A percentile compares a stretch with the other conserved stretches of the same genome.
Conservation (phyloP, 2,888 invertebrate genomes). For the Caenorhabditis angaria region DNA sequence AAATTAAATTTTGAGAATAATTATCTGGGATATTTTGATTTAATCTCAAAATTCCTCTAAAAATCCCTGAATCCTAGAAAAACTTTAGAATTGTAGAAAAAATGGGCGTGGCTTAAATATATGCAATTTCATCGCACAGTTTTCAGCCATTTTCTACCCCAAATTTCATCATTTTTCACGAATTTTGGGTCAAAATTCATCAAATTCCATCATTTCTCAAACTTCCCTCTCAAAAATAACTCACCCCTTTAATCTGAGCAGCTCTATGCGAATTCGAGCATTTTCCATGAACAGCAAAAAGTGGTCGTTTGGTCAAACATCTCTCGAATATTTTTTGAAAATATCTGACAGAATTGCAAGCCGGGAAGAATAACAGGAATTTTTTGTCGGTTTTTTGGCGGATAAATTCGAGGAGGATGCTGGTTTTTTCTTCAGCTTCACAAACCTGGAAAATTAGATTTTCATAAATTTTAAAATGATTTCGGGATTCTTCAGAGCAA, state of each 20-base stretch:
- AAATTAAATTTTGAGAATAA: too few relatives aligned
- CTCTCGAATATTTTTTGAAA: slow-evolving; percentile 76
- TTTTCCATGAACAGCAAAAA: slow-evolving; percentile 90
- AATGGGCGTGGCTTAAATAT: too few relatives aligned
- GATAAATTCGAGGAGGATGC: slow-evolving; percentile 83
- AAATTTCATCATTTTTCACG: too few relatives aligned
- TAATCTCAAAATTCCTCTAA: too few relatives aligned
- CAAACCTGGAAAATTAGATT: slow-evolving; percentile 75
- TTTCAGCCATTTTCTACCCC: too few relatives aligned
- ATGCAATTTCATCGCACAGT: too few relatives aligned
- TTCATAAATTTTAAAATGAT: neutral
- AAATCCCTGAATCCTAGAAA: too few relatives aligned
- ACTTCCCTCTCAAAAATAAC: neutral
- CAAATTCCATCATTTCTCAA: too few relatives aligned
- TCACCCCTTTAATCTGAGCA: slow-evolving; percentile 33
- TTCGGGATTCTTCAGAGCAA: too few relatives aligned
- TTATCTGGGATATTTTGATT: too few relatives aligned
- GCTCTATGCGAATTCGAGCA: slow-evolving; percentile 77
- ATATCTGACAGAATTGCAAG: slow-evolving; percentile 95
- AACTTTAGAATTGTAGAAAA: too few relatives aligned
- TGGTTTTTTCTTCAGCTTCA: slow-evolving; percentile 83
- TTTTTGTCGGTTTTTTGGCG: slow-evolving; percentile 72
- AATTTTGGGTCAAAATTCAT: too few relatives aligned
- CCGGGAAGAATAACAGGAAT: slow-evolving; percentile 83
- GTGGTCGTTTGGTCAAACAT: slow-evolving; percentile 61